Percentiles rank a stretch among this genome's conserved stretches.
These are phyloP conservation scores for Prietella phreatophila DNA, from an alignment of 2,113 vertebrate species.

Conservation along the genomic window DNA sequence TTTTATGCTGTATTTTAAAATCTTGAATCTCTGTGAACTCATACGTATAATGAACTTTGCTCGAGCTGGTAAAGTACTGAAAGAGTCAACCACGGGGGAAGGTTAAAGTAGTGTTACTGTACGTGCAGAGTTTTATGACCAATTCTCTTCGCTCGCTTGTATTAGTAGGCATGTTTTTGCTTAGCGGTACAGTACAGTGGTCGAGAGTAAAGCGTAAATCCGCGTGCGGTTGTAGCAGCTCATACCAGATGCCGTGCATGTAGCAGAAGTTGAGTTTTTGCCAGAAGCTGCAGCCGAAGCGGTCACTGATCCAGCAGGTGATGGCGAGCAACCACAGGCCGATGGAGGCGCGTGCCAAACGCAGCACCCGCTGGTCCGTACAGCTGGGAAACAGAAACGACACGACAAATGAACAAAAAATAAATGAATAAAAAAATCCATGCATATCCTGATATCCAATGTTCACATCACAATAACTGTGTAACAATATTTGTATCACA, in stretches of 20 bases:
- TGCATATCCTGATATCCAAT: not conserved
- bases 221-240: not conserved
- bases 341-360: slow-evolving; percentile 67
- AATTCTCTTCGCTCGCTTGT: not conserved
- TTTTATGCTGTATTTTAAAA: not conserved
- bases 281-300: slow-evolving; percentile 85
- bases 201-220: not conserved
- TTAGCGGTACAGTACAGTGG: not conserved
- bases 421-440: not conserved
- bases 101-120: not conserved
- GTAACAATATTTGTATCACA: not conserved
- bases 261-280: slow-evolving; percentile 85
- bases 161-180: too few species aligned
- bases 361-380: slow-evolving; percentile 69
- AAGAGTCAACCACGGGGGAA: not conserved
- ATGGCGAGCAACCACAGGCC: slow-evolving; percentile 83
- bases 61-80: not conserved
- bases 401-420: not conserved
- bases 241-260: slow-evolving; percentile 91
- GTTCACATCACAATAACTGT: not conserved
- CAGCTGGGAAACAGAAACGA: slow-evolving; percentile 68
- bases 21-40: not conserved
- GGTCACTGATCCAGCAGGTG: slow-evolving; percentile 88
- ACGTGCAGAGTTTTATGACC: not conserved
- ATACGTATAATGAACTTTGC: not conserved